These are phyloP conservation scores for Silurus aristotelis DNA, from an alignment of 2,797 vertebrate species.

Conservation along the genomic window DNA sequence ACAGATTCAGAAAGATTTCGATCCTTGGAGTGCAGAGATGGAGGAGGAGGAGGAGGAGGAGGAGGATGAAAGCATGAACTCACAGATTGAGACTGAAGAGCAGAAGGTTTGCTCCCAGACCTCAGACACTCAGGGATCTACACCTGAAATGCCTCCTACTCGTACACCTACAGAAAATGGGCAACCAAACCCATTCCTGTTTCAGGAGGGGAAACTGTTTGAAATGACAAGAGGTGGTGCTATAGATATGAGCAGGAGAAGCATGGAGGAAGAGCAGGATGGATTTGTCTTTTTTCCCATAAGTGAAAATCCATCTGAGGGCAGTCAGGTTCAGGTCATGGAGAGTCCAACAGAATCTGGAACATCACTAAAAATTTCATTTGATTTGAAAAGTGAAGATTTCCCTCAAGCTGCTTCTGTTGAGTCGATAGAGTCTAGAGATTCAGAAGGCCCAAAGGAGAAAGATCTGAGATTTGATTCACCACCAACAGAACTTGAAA, in stretches of 20 bases:
- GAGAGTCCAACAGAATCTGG: conserved; percentile 9
- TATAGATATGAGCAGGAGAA: conserved; percentile 93
- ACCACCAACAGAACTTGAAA: conserved; percentile 72
- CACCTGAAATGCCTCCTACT: conserved; percentile 77
- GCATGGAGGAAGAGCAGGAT: conserved; percentile 80
- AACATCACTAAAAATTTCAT: neutral
- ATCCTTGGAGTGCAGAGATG: conserved; percentile 74
- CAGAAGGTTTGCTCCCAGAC: conserved; percentile 75
- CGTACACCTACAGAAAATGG: conserved; percentile 81
- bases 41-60: conserved; percentile 72
- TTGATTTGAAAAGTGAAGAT: conserved; percentile 3
- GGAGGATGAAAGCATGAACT: conserved; percentile 75
- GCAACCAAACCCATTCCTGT: conserved; percentile 87
- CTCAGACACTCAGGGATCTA: conserved; percentile 78
- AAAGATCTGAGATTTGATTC: conserved; percentile 68
- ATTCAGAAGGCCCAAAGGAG: conserved; percentile 57
- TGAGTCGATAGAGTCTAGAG: conserved; percentile 14
- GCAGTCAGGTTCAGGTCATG: conserved; percentile 50
- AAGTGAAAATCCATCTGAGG: conserved; percentile 69
- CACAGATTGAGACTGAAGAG: conserved; percentile 77
- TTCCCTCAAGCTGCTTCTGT: conserved; percentile 35
- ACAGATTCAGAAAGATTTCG: conserved; percentile 64
- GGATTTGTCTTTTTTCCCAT: conserved; percentile 86
- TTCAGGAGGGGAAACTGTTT: conserved; percentile 96
- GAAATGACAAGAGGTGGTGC: conserved; percentile 99